Percentiles rank a stretch among this genome's conserved stretches.
Conservation (phyloP, 2,797 vertebrate genomes). For the Salmo trutta region DNA sequence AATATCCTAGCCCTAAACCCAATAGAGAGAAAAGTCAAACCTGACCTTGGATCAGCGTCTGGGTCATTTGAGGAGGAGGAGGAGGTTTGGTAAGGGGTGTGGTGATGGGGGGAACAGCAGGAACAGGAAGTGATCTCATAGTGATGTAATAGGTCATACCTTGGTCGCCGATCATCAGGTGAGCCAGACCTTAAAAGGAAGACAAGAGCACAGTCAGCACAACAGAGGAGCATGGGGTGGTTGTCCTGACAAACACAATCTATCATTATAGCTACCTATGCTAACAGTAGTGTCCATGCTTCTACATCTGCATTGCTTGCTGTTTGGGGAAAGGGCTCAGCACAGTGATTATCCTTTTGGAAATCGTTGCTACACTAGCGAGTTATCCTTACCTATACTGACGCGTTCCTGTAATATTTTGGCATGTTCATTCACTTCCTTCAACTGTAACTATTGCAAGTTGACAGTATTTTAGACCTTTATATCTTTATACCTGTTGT, state of each 20-base stretch:
- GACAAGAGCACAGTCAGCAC: slow-evolving; percentile 99
- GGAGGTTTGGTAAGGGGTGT: slow-evolving; percentile 75
- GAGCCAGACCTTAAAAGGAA: slow-evolving; percentile 99
- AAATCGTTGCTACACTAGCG: background rate
- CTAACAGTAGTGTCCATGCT: no score
- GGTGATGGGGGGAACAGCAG: slow-evolving; percentile 73
- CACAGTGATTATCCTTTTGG: background rate
- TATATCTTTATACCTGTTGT: background rate
- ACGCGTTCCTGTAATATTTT: background rate
- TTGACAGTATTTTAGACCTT: background rate
- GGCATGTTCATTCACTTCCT: no score
- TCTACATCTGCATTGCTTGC: no score
- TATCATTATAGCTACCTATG: slow-evolving; percentile 19
- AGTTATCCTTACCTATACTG: background rate
- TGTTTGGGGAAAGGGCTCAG: background rate
- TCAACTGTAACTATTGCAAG: background rate
- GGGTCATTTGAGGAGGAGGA: slow-evolving; percentile 70
- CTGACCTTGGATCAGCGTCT: slow-evolving; percentile 73
- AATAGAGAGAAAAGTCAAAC: slow-evolving; percentile 55
- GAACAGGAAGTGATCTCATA: slow-evolving; percentile 80
- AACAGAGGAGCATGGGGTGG: slow-evolving; percentile 90
- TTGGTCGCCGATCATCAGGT: slow-evolving; percentile 99
- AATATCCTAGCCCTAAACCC: slow-evolving; percentile 9
- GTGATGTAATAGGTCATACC: slow-evolving; percentile 85
- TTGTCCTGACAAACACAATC: slow-evolving; percentile 66